Percentiles rank a stretch among this genome's conserved stretches.
Conservation (phyloP, 2,888 invertebrate genomes). For the Coenonympha arcania region DNA sequence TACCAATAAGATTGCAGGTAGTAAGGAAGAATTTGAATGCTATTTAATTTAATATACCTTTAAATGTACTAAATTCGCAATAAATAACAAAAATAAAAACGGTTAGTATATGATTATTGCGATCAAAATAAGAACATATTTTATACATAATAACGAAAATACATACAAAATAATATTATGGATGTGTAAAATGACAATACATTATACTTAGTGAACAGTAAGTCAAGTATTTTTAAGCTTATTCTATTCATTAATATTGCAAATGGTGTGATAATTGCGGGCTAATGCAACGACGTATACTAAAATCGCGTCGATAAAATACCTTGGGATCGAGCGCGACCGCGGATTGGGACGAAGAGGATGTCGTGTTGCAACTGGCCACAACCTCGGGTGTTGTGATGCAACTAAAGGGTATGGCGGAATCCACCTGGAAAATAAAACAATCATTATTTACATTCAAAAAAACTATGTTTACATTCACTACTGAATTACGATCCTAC, state of each 20-base stretch:
- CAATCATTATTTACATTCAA: background rate
- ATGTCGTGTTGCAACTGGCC: slow-evolving; percentile 62
- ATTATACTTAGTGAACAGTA: no score
- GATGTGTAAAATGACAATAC: no score
- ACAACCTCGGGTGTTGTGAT: slow-evolving; percentile 70
- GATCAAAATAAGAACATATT: no score
- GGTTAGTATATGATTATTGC: no score
- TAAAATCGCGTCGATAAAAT: slow-evolving; percentile 10
- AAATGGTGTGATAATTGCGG: background rate
- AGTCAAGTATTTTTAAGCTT: background rate
- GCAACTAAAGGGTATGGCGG: slow-evolving; percentile 70
- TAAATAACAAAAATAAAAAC: no score
- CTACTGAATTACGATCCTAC: slow-evolving; percentile 41
- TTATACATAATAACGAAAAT: no score
- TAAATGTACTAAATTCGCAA: no score
- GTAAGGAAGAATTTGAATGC: no score
- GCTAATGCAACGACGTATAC: background rate
- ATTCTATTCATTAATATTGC: background rate
- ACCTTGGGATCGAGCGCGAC: slow-evolving; percentile 62
- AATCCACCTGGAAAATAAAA: slow-evolving; percentile 57
- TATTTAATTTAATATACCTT: no score
- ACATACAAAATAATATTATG: no score
- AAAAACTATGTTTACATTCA: background rate
- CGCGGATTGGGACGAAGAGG: slow-evolving; percentile 49
- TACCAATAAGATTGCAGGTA: no score